These are phyloP conservation scores for Xestia sexstrigata DNA, from an alignment of 2,888 invertebrate species.

Conservation along the genomic window DNA sequence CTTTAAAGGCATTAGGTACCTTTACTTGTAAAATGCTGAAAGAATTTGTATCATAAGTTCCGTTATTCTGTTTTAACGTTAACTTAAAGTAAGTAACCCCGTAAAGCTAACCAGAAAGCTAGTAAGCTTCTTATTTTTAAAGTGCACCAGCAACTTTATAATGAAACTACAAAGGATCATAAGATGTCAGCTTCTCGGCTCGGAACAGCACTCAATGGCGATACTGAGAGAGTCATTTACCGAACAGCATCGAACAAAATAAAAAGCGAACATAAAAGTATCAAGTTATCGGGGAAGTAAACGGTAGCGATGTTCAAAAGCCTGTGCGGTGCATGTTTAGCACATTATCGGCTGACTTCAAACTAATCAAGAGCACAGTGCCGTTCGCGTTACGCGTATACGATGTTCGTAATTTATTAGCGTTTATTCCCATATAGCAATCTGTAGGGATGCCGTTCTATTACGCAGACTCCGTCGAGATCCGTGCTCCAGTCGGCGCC, in stretches of 20 bases:
- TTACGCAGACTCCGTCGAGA: constrained; percentile 90
- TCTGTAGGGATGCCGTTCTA: constrained; percentile 89
- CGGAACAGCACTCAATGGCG: constrained; percentile 64
- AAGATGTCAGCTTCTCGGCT: constrained; percentile 68
- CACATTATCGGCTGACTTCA: constrained; percentile 88
- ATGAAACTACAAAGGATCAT: constrained; percentile 54
- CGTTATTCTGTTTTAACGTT: constrained; percentile 29
- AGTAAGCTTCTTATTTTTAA: constrained; percentile 21
- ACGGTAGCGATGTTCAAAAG: constrained; percentile 56
- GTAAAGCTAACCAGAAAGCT: not conserved
- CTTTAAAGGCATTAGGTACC: not conserved
- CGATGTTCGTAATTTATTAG: constrained; percentile 90
- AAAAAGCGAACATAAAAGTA: constrained; percentile 52
- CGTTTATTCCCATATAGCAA: constrained; percentile 90
- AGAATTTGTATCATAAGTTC: constrained; percentile 28
- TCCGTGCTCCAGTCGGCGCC: constrained; percentile 87
- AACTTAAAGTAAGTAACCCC: constrained; percentile 25
- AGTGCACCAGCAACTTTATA: constrained; percentile 39
- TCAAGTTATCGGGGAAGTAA: constrained; percentile 51
- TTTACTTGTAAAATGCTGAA: constrained; percentile 27
- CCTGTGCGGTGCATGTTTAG: constrained; percentile 73
- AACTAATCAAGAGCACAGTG: constrained; percentile 89
- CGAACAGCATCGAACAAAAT: constrained; percentile 41
- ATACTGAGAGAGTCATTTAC: constrained; percentile 57
- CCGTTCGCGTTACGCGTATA: constrained; percentile 86